These are phyloP conservation scores for Cryptotermes secundus DNA, from an alignment of 1,140 invertebrate genomes.

Conservation along the genomic window DNA sequence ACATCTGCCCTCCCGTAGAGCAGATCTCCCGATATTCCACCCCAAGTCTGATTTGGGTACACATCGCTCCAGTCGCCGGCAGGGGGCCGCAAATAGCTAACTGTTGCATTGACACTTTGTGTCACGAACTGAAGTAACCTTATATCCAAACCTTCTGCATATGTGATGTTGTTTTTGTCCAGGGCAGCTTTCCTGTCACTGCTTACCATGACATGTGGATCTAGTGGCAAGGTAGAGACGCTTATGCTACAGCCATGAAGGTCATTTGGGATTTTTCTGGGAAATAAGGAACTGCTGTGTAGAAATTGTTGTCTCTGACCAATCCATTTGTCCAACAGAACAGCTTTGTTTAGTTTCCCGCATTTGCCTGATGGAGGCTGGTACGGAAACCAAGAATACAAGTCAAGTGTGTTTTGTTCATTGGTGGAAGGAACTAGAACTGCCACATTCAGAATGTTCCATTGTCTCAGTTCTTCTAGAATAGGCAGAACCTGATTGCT, in stretches of 20 bases:
- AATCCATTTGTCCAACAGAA: not conserved
- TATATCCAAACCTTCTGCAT: not conserved
- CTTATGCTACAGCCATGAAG: not conserved
- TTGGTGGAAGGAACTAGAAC: no score
- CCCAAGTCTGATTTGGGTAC: not conserved
- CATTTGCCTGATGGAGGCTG: not conserved
- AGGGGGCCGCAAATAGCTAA: not conserved
- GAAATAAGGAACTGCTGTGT: not conserved
- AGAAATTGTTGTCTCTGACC: not conserved
- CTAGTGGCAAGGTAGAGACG: not conserved
- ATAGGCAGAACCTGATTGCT: no score
- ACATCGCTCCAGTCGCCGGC: not conserved
- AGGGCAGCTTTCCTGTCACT: no score
- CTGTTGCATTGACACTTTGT: not conserved
- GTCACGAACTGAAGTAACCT: not conserved
- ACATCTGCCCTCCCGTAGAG: not conserved
- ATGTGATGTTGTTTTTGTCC: not conserved
- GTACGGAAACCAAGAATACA: not conserved
- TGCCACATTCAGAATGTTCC: no score
- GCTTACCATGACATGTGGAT: not conserved
- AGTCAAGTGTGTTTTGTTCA: not conserved
- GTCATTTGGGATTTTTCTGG: not conserved
- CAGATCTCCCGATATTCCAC: not conserved
- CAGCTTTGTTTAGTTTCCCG: not conserved
- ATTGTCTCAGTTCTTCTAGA: no score